Conservation (phyloP, 2,113 vertebrate species). For the Microcebus griseorufus region DNA sequence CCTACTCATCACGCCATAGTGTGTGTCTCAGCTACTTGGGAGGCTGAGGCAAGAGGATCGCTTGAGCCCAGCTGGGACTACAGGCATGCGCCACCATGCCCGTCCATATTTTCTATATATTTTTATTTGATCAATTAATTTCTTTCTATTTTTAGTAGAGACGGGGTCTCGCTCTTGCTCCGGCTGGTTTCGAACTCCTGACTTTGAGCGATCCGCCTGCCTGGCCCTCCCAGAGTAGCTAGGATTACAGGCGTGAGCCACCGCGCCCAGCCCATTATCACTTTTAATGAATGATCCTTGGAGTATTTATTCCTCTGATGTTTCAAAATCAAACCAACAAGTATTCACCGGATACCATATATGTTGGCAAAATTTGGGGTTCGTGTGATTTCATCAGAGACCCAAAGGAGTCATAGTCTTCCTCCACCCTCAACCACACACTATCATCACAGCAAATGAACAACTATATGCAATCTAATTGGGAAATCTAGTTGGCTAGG, state of each 20-base stretch:
- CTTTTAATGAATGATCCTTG: background rate
- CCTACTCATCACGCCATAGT: background rate
- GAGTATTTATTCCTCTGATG: conserved; percentile 35
- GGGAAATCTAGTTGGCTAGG: background rate
- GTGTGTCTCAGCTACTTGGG: too few species aligned
- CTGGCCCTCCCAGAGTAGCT: too few species aligned
- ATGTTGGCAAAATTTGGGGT: background rate
- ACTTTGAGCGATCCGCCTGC: too few species aligned
- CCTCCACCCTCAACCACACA: background rate
- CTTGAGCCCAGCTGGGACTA: too few species aligned
- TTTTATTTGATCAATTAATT: too few species aligned
- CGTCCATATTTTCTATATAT: too few species aligned
- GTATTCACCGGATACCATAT: background rate
- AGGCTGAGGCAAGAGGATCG: too few species aligned
- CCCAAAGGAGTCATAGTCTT: background rate
- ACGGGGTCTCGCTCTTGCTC: too few species aligned
- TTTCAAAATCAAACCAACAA: conserved; percentile 24
- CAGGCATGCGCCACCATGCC: too few species aligned
- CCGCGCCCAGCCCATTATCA: background rate
- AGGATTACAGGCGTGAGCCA: too few species aligned
- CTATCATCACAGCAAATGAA: background rate
- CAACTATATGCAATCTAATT: background rate
- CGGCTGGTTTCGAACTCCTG: too few species aligned
- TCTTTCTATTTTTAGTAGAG: too few species aligned
- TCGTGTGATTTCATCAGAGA: background rate